These are phyloP conservation scores for Apostichopus parvimensis DNA, from an alignment of 35 echinoderm and acorn worm species.

Conservation along the genomic window DNA sequence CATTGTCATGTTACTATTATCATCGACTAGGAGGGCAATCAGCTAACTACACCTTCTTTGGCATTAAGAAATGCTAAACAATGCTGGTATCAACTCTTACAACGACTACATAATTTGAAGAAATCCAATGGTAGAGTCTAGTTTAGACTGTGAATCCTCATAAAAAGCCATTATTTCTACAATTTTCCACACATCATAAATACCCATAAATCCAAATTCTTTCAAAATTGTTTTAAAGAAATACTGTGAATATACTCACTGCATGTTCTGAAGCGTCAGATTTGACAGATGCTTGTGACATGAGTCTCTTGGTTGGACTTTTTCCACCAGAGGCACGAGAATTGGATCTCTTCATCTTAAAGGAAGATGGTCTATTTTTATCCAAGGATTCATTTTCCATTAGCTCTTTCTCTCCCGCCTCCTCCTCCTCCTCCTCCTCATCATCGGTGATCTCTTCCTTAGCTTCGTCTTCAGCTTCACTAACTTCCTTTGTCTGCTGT, in stretches of 20 bases:
- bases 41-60: no score
- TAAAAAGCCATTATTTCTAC: no score
- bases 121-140: no score
- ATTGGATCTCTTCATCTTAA: background rate
- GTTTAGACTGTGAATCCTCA: no score
- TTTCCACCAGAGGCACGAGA: constrained; percentile 38
- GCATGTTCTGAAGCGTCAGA: background rate
- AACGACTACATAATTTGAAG: no score
- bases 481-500: constrained; percentile 57
- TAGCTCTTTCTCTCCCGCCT: background rate
- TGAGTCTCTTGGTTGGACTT: background rate
- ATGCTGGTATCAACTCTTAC: no score
- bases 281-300: constrained; percentile 36
- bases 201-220: background rate
- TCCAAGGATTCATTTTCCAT: constrained; percentile 19
- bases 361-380: background rate
- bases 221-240: background rate
- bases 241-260: constrained; percentile 7
- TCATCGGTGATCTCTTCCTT: constrained; percentile 28
- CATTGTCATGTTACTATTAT: no score
- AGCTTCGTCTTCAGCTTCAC: constrained; percentile 14
- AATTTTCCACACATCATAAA: no score
- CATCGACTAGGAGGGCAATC: no score
- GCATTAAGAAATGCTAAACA: no score
- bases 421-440: background rate